Conservation (phyloP, 2,888 invertebrate species). For the Luperina testacea region DNA sequence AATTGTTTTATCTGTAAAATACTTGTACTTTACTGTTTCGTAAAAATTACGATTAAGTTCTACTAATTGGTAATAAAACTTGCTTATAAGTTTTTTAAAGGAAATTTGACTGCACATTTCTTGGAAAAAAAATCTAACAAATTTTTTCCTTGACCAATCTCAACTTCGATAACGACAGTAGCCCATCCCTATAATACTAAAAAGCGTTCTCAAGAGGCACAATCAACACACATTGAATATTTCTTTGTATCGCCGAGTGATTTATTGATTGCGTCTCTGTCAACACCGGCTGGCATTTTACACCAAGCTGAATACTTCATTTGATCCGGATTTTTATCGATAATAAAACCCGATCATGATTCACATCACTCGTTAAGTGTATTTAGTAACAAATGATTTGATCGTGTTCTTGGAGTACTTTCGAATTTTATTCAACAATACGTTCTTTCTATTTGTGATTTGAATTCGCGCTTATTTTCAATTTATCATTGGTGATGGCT, state of each 20-base stretch:
- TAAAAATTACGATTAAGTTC: constrained; percentile 37
- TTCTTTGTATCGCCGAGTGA: constrained; percentile 88
- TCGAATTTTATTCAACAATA: constrained; percentile 61
- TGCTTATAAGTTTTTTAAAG: background rate
- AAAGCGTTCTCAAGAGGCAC: constrained; percentile 88
- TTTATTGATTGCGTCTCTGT: constrained; percentile 90
- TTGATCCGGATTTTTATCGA: constrained; percentile 90
- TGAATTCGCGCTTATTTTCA: constrained; percentile 57
- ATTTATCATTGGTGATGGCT: constrained; percentile 50
- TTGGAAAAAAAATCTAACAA: background rate
- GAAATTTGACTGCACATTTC: background rate
- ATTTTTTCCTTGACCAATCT: background rate
- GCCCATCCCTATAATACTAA: constrained; percentile 82
- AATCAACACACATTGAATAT: constrained; percentile 90
- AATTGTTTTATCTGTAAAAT: constrained; percentile 38
- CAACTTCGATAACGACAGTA: constrained; percentile 67
- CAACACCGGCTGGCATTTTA: constrained; percentile 87
- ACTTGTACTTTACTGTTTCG: background rate
- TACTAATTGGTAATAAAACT: constrained; percentile 36
- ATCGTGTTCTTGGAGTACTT: constrained; percentile 73
- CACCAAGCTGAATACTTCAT: constrained; percentile 88
- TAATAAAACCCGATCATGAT: constrained; percentile 86
- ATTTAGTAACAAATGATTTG: constrained; percentile 87
- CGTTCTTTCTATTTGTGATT: constrained; percentile 70
- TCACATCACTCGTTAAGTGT: constrained; percentile 88